Percentiles rank a stretch among this genome's conserved stretches.
phyloP scores from a whole-genome alignment of 2,797 vertebrate genomes.

The Pangasius sanitwongsei region DNA sequence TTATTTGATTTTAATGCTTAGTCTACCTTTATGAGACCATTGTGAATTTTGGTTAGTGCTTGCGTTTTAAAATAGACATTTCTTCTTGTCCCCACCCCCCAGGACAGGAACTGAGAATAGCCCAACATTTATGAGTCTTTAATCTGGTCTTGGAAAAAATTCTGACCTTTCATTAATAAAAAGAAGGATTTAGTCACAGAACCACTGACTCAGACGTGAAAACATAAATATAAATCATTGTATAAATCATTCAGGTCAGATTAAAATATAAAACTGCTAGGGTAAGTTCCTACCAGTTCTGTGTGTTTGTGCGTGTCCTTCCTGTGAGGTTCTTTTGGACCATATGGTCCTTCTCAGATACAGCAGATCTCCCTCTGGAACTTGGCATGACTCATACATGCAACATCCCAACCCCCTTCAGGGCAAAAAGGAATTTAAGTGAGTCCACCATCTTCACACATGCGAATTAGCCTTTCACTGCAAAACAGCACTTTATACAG shows the following conservation, averaged over 20 bases:
- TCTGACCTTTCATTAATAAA: not conserved
- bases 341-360: slow-evolving; percentile 39
- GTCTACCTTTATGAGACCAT: not conserved
- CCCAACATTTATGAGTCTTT: not conserved
- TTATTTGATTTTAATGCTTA: not conserved
- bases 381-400: slow-evolving; percentile 33
- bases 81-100: not conserved
- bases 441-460: slow-evolving; percentile 1
- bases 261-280: not conserved
- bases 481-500: not conserved
- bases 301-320: slow-evolving; percentile 17
- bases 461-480: not conserved
- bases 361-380: slow-evolving; percentile 13
- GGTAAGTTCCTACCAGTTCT: not conserved
- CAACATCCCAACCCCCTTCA: slow-evolving; percentile 13
- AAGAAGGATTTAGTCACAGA: not conserved
- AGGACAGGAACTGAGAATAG: slow-evolving; percentile 10
- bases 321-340: not conserved
- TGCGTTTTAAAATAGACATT: slow-evolving; percentile 18
- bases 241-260: not conserved
- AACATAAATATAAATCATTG: not conserved
- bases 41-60: slow-evolving; percentile 24
- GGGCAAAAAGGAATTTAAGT: slow-evolving; percentile 5
- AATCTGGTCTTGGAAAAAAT: slow-evolving; percentile 1
- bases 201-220: slow-evolving; percentile 8